Base-by-base conservation (phyloP, 1,140 invertebrate genomes). In the Cotesia glomerata region DNA sequence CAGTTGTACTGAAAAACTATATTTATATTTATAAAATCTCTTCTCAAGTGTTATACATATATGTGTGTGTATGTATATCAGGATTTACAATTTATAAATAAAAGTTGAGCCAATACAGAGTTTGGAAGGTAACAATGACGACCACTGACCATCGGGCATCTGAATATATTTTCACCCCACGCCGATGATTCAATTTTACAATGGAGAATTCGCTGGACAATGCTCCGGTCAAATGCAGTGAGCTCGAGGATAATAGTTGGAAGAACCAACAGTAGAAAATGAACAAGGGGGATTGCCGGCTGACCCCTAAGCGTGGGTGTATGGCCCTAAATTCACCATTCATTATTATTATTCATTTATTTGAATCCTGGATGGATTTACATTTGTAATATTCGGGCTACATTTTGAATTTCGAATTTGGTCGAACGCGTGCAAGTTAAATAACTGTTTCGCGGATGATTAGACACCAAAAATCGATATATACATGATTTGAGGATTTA, bases 161-260 rank as follows among this genome's bases (percentile, higher is more conserved):
- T 77, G 80, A 85, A 85, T 85, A 85, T 82, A 73, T 67, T 71
- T 68, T 52, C 69, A 58, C 45, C 58, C 65, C 63, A 56, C 11
- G 11, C 73, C 79, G 80, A 85, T 85, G 83, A 86, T 85, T 85
- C 82, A 82, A 85, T 82, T 80, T 74, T 79, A 87, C 85, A 87
- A 86, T 86, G 75, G 82, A 58, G 78, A 75, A 78, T 81, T 79
- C 76, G 72, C 35, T 72, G 78, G 75, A 86, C 83, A 85, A 86
- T 84, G 76, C 80, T 75, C 68, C 77, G 83, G 83, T 85, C 82
- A 86, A 86, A 83, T 76, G 79, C 81, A 81, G 74, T 72, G 74
- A 68, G 51, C 36, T 77, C 71, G 76, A 26, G 74, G 45, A 58
- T 69, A 73, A 51, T 49, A 66, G 36, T 7, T 18, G 32, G 32